Evolutionary conservation across 2,113 vertebrate genomes (phyloP).

Genomic region (Atrichornis clamosus): DNA sequence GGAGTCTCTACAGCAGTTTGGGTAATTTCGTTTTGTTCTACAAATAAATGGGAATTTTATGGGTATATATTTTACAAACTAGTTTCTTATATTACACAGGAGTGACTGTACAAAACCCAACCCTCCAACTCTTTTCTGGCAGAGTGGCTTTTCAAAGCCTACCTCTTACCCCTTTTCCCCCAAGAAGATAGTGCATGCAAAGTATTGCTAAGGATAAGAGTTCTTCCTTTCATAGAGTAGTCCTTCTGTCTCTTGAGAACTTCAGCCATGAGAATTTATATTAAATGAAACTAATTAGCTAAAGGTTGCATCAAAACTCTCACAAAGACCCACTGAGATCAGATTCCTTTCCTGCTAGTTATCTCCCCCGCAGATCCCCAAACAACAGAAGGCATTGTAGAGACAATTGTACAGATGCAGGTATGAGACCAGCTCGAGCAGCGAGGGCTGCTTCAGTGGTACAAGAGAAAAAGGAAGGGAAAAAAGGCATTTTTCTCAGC

Average conservation of each 20-base stretch:
- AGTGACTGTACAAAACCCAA: neutral
- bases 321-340: constrained; percentile 54
- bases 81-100: neutral
- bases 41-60: neutral
- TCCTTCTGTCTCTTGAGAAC: constrained; percentile 41
- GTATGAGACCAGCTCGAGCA: constrained; percentile 1
- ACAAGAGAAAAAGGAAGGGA: neutral
- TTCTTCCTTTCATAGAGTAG: constrained; percentile 48
- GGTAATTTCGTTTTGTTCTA: neutral
- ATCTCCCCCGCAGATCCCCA: constrained; percentile 32
- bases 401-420: constrained; percentile 52
- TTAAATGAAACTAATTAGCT: constrained; percentile 70
- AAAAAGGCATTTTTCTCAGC: neutral
- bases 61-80: neutral
- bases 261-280: constrained; percentile 55
- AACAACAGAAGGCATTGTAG: constrained; percentile 53
- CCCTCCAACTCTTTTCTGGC: neutral
- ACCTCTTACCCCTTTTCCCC: constrained; percentile 7
- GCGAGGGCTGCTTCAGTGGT: neutral
- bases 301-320: constrained; percentile 68
- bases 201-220: constrained; percentile 34
- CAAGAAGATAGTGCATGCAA: neutral
- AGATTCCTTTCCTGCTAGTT: constrained; percentile 58
- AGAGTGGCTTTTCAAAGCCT: neutral
- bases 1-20: neutral